Evolutionary conservation across 2,113 vertebrate genomes (phyloP).

Genomic region (Jaculus jaculus): DNA sequence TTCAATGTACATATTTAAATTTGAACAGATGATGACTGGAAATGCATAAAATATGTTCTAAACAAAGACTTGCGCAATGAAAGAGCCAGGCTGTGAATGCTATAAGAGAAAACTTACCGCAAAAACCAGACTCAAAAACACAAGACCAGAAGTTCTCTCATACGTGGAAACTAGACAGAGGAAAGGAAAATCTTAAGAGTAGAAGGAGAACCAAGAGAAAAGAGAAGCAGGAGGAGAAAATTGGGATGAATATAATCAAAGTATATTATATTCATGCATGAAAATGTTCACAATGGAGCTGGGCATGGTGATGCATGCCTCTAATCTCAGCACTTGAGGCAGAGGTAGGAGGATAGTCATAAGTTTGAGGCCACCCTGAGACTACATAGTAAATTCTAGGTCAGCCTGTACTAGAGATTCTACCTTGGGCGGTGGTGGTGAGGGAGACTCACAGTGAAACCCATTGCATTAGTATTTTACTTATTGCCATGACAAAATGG

Average conservation of each 20-base stretch:
- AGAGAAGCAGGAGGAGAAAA: not conserved
- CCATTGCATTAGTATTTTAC: no score
- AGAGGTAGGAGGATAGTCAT: no score
- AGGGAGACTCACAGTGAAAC: no score
- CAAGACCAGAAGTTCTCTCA: not conserved
- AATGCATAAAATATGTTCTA: not conserved
- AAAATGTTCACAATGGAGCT: not conserved
- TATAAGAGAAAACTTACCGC: not conserved
- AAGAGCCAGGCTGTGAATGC: not conserved
- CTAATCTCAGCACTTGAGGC: no score
- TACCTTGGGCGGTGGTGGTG: no score
- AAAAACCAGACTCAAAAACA: no score
- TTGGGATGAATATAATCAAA: not conserved
- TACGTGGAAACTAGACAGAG: not conserved
- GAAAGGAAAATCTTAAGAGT: not conserved
- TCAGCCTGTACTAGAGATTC: no score
- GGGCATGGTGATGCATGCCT: no score
- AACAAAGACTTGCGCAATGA: not conserved
- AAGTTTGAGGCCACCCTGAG: no score
- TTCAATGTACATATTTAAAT: not conserved
- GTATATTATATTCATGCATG: not conserved
- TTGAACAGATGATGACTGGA: not conserved
- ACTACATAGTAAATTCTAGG: no score
- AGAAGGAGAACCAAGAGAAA: not conserved
- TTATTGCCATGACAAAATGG: no score